Base-by-base conservation (phyloP, 1,140 invertebrate species). In the Leucophenga varia region DNA sequence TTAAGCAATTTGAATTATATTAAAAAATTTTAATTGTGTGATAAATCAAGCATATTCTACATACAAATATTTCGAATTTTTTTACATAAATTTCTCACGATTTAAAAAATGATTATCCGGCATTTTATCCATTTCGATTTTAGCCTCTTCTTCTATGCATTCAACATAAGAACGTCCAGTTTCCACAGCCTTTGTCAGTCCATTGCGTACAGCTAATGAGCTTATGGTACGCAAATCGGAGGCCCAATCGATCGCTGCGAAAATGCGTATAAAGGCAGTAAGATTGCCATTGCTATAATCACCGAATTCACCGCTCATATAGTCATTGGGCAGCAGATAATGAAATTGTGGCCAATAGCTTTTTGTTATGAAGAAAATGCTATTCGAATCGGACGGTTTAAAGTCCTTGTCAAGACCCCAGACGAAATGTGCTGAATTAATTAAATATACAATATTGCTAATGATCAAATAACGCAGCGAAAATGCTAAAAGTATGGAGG, bases 301-400 rank as follows among this genome's bases (percentile, higher is more conserved):
- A 1, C 89, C 88, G 44, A 81, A 90, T 76, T 91, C 89, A 7
- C 84, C 84, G 12, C 79, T 84, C 60, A 87, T 86, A 70, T 88
- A 91, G 51, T 91, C 89, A 76, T 82, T 84, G 0, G 88, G 85
- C 3, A 88, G 59, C 2, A 89, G 55, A 50, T 91, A 90, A 55
- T 91, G 89, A 52, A 89, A 91, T 41, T 86, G 83, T 0, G 83
- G 80, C 89, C 88, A 91, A 54, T 85, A 84, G 1, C 81, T 85
- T 59, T 86, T 87, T 1, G 78, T 83, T 0, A 90, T 54, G 22
- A 90, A 68, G 56, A 90, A 90, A 3, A 90, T 82, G 20, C 82
- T 74, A 56, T 88, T 88, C 1, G 84, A 85, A 50, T 89, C 85
- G 1, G 80, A 78, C 1, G 86, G 86, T 84, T 85, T 89, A 57